Conservation (phyloP, 2,888 invertebrate species). For the Erebia palarica region DNA sequence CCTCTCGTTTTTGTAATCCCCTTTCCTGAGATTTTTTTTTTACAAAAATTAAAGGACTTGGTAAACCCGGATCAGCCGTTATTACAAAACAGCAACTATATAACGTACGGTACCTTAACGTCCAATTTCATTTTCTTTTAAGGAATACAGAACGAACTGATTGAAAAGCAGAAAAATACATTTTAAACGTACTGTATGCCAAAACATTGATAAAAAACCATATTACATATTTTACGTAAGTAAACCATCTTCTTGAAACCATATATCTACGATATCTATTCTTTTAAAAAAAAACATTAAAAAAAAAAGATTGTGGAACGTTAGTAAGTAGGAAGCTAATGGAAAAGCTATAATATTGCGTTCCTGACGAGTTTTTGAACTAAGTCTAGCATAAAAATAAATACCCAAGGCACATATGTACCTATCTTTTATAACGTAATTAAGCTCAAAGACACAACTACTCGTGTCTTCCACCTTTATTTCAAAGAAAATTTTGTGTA, state of each 20-base stretch:
- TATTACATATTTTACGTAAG: no score
- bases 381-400: neutral
- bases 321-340: neutral
- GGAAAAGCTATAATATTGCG: neutral
- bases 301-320: no score
- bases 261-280: no score
- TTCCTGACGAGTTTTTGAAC: neutral
- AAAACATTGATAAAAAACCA: no score
- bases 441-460: constrained; percentile 3
- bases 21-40: constrained; percentile 58
- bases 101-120: constrained; percentile 25
- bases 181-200: no score
- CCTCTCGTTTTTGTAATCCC: constrained; percentile 63
- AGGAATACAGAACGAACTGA: constrained; percentile 7
- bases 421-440: neutral
- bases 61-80: constrained; percentile 53
- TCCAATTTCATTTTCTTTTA: constrained; percentile 11
- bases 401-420: neutral
- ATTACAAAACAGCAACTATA: constrained; percentile 40
- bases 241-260: no score
- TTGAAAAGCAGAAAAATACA: no score
- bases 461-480: neutral
- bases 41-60: constrained; percentile 60
- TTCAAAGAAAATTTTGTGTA: constrained; percentile 8
- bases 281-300: no score